phyloP scores from a whole-genome alignment of 2,113 vertebrate genomes.

The Serinus canaria region DNA sequence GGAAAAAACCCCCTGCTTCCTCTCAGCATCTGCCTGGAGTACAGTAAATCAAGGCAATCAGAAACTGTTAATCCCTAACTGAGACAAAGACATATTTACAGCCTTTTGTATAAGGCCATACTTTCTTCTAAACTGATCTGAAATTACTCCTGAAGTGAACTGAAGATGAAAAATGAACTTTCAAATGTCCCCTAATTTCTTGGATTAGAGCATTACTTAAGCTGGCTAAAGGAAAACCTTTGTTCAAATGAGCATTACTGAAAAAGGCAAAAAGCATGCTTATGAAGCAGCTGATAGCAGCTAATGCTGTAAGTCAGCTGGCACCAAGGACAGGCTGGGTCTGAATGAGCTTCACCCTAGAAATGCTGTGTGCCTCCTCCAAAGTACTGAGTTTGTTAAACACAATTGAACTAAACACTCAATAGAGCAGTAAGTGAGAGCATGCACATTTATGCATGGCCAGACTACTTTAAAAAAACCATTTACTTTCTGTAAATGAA shows the following conservation, averaged over 20 bases:
- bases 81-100: background rate
- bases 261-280: constrained; percentile 4
- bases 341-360: background rate
- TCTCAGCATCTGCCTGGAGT: background rate
- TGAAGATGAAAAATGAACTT: background rate
- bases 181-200: background rate
- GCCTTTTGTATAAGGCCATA: background rate
- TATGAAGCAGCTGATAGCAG: background rate
- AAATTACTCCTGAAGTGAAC: background rate
- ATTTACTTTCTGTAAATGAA: background rate
- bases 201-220: background rate
- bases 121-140: background rate
- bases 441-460: background rate
- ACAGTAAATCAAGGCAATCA: background rate
- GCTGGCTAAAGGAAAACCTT: background rate
- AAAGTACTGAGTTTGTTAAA: background rate
- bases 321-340: background rate
- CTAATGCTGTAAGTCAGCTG: background rate
- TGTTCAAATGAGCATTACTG: background rate
- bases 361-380: background rate
- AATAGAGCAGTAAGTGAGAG: background rate
- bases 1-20: background rate
- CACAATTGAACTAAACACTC: background rate
- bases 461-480: background rate
- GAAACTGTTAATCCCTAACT: background rate